A percentile compares a stretch with the other conserved stretches of the same genome.
These are phyloP conservation scores for Eubasilissa regina DNA, from an alignment of 1,140 invertebrate species.

Conservation along the genomic window DNA sequence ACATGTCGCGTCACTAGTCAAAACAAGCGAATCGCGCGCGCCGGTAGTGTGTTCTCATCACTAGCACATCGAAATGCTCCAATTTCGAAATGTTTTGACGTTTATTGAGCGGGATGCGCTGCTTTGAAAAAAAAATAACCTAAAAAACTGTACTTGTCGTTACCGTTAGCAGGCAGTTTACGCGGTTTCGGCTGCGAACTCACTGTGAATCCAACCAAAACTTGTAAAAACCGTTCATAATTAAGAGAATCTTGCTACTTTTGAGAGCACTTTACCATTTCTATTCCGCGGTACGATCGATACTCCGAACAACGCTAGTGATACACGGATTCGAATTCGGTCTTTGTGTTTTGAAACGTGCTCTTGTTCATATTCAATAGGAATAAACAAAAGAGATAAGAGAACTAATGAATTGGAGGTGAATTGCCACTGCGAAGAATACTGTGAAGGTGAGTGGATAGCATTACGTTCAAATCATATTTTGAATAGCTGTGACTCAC, in stretches of 20 bases:
- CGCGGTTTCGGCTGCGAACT: not conserved
- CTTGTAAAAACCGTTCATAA: not conserved
- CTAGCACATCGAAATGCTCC: not conserved
- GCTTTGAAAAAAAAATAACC: not conserved
- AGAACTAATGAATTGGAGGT: no score
- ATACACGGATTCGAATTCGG: no score
- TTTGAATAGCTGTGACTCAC: no score
- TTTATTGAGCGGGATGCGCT: not conserved
- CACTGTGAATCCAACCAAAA: not conserved
- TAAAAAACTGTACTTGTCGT: not conserved
- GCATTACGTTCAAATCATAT: no score
- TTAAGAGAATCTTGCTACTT: not conserved
- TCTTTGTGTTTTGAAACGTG: no score
- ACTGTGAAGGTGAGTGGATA: no score
- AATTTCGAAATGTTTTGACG: constrained; percentile 11
- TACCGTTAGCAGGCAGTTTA: not conserved
- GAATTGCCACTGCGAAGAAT: no score
- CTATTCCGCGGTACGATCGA: constrained; percentile 1
- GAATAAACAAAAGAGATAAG: no score
- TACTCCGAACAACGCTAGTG: not conserved
- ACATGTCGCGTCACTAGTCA: not conserved
- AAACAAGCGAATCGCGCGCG: not conserved
- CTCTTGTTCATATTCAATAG: no score
- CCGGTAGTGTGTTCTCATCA: not conserved
- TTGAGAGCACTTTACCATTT: not conserved